A percentile compares a stretch with the other conserved stretches of the same genome.
Evolutionary conservation across 2,113 vertebrate genomes (phyloP).

Genomic region (Grallaria varia): DNA sequence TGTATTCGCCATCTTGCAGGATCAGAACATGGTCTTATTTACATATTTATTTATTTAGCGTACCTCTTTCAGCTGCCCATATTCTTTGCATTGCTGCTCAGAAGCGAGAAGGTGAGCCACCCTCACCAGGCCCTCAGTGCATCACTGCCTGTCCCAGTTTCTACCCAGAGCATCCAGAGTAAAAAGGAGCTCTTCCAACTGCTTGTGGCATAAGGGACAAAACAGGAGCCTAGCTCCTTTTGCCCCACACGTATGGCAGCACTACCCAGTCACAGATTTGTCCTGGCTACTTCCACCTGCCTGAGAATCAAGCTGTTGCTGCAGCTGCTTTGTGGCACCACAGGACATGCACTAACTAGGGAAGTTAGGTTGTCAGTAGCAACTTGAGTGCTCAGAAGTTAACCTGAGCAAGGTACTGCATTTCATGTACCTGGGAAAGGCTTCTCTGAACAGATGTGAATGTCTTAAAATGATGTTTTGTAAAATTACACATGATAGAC

Average conservation of each 20-base stretch:
- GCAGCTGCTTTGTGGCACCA: not conserved
- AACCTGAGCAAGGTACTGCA: not conserved
- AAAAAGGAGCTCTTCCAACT: not conserved
- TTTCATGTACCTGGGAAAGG: not conserved
- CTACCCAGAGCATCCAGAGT: not conserved
- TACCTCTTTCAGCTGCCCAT: not conserved
- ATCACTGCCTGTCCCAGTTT: rapidly evolving
- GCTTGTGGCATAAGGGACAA: not conserved
- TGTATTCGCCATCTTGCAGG: not conserved
- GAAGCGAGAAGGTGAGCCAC: not conserved
- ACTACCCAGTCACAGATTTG: not conserved
- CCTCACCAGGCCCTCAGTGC: rapidly evolving
- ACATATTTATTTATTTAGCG: not conserved
- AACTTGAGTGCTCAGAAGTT: not conserved
- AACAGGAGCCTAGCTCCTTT: not conserved
- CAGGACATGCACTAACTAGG: rapidly evolving
- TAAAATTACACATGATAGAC: not conserved
- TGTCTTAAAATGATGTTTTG: not conserved
- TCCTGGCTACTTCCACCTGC: not conserved
- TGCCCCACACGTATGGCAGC: not conserved
- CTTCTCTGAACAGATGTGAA: not conserved
- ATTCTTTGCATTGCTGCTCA: not conserved
- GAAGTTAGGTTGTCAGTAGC: not conserved
- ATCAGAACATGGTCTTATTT: not conserved
- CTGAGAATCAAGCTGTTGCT: not conserved